Evolutionary conservation across 2,888 invertebrate species (phyloP).

Genomic region (Plutella xylostella): DNA sequence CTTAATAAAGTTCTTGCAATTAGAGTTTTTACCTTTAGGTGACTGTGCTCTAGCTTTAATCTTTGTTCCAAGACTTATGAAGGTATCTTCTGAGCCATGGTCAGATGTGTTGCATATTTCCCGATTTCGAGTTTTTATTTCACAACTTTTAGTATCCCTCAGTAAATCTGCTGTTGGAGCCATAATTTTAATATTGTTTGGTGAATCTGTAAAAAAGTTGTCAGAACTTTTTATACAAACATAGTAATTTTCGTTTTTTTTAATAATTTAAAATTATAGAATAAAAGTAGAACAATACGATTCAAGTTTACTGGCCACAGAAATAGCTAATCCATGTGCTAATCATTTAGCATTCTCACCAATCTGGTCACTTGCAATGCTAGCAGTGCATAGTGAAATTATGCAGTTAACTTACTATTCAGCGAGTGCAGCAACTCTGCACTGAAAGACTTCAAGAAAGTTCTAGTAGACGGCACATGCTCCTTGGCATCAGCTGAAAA

Average conservation of each 20-base stretch:
- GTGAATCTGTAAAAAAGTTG: slow-evolving; percentile 33
- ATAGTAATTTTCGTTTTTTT: too few species aligned
- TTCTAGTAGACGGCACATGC: slow-evolving; percentile 38
- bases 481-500: slow-evolving; percentile 59
- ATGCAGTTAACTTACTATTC: slow-evolving; percentile 32
- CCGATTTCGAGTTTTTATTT: slow-evolving; percentile 19
- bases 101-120: slow-evolving; percentile 56
- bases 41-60: slow-evolving; percentile 63
- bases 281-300: too few species aligned
- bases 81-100: slow-evolving; percentile 63
- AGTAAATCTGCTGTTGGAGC: slow-evolving; percentile 52
- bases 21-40: slow-evolving; percentile 35
- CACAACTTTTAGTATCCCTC: slow-evolving; percentile 26
- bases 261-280: too few species aligned
- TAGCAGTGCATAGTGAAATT: too few species aligned
- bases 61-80: slow-evolving; percentile 59
- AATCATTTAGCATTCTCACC: too few species aligned
- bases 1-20: slow-evolving; percentile 35
- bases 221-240: not conserved
- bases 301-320: too few species aligned
- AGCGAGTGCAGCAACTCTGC: slow-evolving; percentile 48
- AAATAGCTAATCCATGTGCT: too few species aligned
- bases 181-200: slow-evolving; percentile 39
- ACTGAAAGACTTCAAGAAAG: slow-evolving; percentile 46
- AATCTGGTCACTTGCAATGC: too few species aligned